A percentile compares a stretch with the other conserved stretches of the same genome.
These are phyloP conservation scores for Poeciliopsis turneri DNA, from an alignment of 2,797 vertebrate genomes.

Conservation along the genomic window DNA sequence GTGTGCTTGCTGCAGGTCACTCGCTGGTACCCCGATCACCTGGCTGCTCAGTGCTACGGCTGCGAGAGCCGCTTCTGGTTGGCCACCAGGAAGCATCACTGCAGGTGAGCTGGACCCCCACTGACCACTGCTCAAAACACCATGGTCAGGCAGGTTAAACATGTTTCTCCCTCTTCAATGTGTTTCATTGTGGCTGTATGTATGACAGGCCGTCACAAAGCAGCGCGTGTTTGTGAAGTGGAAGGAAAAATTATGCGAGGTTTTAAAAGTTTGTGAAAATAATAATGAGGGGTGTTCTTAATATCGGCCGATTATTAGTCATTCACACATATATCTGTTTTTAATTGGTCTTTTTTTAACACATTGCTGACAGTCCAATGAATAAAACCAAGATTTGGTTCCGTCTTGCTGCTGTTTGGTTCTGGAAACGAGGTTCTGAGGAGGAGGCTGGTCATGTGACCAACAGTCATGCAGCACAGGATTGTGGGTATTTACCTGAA, in stretches of 20 bases:
- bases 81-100: slow-evolving; percentile 94
- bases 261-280: not conserved
- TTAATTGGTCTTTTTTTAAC: too few species aligned
- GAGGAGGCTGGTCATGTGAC: too few species aligned
- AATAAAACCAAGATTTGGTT: too few species aligned
- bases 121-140: not conserved
- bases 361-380: too few species aligned
- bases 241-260: not conserved
- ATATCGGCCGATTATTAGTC: too few species aligned
- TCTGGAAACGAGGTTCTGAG: too few species aligned
- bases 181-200: not conserved
- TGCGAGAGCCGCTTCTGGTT: slow-evolving; percentile 97
- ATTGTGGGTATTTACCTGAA: too few species aligned
- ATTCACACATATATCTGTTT: too few species aligned
- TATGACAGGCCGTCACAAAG: not conserved
- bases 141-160: not conserved
- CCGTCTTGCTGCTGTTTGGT: too few species aligned
- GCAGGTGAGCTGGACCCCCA: slow-evolving; percentile 83
- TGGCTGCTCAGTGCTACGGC: slow-evolving; percentile 95
- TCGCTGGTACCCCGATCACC: slow-evolving; percentile 96
- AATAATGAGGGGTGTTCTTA: not conserved
- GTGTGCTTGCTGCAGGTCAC: slow-evolving; percentile 86
- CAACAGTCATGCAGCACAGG: too few species aligned
- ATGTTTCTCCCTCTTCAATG: not conserved
- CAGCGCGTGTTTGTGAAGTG: not conserved